Conservation (phyloP, 2,888 invertebrate species). For the Biston betularia region DNA sequence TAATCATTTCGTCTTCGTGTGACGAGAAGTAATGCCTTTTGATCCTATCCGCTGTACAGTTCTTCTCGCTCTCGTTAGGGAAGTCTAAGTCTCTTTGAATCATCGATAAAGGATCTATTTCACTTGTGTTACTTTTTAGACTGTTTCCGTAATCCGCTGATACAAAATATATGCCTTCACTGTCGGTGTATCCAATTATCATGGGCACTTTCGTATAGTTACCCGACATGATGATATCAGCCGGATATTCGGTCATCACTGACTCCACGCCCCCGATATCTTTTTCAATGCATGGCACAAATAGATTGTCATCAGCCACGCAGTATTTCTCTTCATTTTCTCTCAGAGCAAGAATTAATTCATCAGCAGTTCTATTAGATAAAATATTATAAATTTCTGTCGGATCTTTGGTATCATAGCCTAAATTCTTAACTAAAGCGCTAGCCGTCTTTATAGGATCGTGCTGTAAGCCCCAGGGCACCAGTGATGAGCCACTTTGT, state of each 20-base stretch:
- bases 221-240: conserved; percentile 65
- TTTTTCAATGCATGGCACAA: conserved; percentile 76
- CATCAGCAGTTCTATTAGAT: conserved; percentile 63
- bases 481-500: conserved; percentile 75
- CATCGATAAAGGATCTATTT: conserved; percentile 57
- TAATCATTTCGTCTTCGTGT: conserved; percentile 68
- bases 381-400: conserved; percentile 67
- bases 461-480: conserved; percentile 74
- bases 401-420: conserved; percentile 72
- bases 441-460: conserved; percentile 71
- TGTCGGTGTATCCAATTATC: conserved; percentile 77
- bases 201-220: conserved; percentile 78
- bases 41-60: conserved; percentile 62
- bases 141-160: conserved; percentile 70
- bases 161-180: conserved; percentile 77
- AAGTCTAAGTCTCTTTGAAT: conserved; percentile 70
- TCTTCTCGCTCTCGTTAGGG: conserved; percentile 63
- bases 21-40: conserved; percentile 67
- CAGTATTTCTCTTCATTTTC: conserved; percentile 68
- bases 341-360: conserved; percentile 66
- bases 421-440: conserved; percentile 68
- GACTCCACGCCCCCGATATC: conserved; percentile 69
- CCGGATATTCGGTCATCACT: conserved; percentile 67
- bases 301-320: conserved; percentile 68
- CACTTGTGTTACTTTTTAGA: conserved; percentile 51